phyloP scores from a whole-genome alignment of 2,888 invertebrate genomes.

The Campoplex nolae region DNA sequence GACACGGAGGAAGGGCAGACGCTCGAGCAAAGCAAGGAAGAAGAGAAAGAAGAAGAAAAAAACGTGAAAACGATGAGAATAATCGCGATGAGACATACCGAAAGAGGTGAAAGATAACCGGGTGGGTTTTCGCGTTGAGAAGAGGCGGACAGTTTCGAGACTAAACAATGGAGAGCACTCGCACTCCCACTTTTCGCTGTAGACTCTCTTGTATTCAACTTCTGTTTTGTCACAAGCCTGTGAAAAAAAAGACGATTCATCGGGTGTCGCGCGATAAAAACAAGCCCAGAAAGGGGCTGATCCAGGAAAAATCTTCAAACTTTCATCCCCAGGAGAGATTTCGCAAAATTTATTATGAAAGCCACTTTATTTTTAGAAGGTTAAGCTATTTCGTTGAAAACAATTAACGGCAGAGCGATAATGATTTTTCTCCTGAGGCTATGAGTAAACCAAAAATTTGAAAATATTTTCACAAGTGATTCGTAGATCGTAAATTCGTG shows the following conservation, averaged over 20 bases:
- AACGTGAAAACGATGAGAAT: constrained; percentile 42
- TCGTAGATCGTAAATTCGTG: constrained; percentile 1
- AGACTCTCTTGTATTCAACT: constrained; percentile 30
- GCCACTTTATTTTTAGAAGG: no score
- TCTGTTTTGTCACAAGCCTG: constrained; percentile 53
- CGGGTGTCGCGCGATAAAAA: not conserved
- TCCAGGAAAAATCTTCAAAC: no score
- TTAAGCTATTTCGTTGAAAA: no score
- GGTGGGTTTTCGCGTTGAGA: constrained; percentile 62
- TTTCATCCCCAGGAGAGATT: no score
- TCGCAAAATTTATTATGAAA: no score
- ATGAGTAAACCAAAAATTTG: not conserved
- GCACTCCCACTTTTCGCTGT: constrained; percentile 73
- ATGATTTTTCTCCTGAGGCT: no score
- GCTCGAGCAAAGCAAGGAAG: constrained; percentile 13
- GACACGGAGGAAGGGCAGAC: constrained; percentile 34
- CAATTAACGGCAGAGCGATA: no score
- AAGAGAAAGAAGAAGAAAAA: constrained; percentile 23
- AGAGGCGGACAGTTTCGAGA: constrained; percentile 75
- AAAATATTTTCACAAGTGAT: not conserved
- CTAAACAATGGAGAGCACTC: constrained; percentile 78
- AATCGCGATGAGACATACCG: constrained; percentile 65
- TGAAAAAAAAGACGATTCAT: not conserved
- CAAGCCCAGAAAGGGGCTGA: not conserved
- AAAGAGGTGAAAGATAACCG: constrained; percentile 67